phyloP scores from a whole-genome alignment of 2,113 vertebrate genomes.

The Silurus asotus region DNA sequence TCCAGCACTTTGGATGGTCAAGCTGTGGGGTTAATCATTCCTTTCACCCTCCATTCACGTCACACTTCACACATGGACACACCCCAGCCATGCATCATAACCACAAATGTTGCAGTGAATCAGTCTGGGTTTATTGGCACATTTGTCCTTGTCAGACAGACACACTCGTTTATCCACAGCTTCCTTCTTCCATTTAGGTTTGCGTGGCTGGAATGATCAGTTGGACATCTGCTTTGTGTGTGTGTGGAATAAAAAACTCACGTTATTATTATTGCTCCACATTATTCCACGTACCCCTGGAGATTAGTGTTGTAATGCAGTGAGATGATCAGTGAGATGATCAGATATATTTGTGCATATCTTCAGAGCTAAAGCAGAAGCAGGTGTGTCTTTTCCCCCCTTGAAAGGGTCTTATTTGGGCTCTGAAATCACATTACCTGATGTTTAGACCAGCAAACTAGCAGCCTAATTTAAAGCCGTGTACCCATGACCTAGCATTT shows the following conservation, averaged over 20 bases:
- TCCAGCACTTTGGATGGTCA: slow-evolving; percentile 7
- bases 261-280: neutral
- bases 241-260: neutral
- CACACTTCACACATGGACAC: slow-evolving; percentile 22
- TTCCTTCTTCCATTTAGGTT: neutral
- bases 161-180: neutral
- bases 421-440: neutral
- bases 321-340: neutral
- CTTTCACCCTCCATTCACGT: slow-evolving; percentile 9
- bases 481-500: neutral
- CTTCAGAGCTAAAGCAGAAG: neutral
- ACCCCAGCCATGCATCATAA: slow-evolving; percentile 18
- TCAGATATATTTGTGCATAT: neutral
- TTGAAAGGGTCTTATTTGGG: neutral
- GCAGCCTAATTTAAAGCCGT: neutral
- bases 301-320: neutral
- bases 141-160: slow-evolving; percentile 36
- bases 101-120: neutral
- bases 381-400: neutral
- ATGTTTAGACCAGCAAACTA: neutral
- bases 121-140: slow-evolving; percentile 15
- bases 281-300: neutral
- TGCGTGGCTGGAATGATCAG: neutral
- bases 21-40: neutral
- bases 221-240: neutral